These are phyloP conservation scores for Turritopsis dohrnii DNA, from an alignment of 30 jellyfish, hydroid and myxozoan species.

Conservation along the genomic window DNA sequence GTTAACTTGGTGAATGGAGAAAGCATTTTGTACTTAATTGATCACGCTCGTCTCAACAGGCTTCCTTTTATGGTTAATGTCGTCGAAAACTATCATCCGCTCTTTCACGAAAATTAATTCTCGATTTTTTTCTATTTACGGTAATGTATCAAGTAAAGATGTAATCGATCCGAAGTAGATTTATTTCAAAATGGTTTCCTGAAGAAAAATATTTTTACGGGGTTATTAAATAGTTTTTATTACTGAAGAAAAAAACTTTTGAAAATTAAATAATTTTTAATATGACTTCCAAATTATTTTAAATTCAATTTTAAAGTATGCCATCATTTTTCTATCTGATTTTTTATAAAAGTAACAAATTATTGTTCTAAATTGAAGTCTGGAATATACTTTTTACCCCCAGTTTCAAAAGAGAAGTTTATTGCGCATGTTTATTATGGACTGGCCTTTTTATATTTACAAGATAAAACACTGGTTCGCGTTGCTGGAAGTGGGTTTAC, in stretches of 20 bases:
- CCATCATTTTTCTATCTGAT: no score
- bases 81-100: background rate
- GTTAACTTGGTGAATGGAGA: no score
- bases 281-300: no score
- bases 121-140: conserved; percentile 20
- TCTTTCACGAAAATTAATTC: background rate
- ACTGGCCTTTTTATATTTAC: conserved; percentile 8
- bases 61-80: background rate
- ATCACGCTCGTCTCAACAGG: no score
- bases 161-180: background rate
- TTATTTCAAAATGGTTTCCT: conserved; percentile 24
- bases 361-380: no score
- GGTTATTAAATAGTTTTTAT: background rate
- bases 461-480: background rate
- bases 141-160: background rate
- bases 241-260: background rate
- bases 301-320: no score
- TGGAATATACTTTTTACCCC: no score
- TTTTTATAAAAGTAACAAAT: no score
- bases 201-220: background rate
- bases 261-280: no score
- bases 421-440: conserved; percentile 16
- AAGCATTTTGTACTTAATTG: no score
- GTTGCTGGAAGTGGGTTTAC: background rate
- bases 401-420: conserved; percentile 15